Evolutionary conservation across 2,797 vertebrate genomes (phyloP).

Genomic region (Darevskia nairensis): DNA sequence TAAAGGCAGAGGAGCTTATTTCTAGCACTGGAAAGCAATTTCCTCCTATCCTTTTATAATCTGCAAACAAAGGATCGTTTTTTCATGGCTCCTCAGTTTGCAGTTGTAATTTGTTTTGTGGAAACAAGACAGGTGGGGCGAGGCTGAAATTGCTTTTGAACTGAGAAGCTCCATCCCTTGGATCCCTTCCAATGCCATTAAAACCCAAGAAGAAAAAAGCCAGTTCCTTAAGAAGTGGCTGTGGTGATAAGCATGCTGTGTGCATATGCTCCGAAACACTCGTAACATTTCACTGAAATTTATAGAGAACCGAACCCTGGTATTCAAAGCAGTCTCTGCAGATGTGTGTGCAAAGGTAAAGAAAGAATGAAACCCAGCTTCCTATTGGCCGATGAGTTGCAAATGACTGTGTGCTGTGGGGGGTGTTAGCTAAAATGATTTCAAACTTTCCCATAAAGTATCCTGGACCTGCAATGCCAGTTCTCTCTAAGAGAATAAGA

Average conservation of each 20-base stretch:
- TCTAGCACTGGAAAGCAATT: not conserved
- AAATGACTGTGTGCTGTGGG: not conserved
- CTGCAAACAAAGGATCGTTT: not conserved
- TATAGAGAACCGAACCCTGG: not conserved
- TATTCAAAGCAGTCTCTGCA: not conserved
- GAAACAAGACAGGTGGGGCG: not conserved
- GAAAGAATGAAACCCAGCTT: not conserved
- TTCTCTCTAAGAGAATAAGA: not conserved
- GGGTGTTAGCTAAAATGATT: not conserved
- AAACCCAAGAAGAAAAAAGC: no score
- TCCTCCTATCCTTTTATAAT: not conserved
- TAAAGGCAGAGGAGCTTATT: not conserved
- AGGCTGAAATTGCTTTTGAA: not conserved
- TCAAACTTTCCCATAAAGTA: not conserved
- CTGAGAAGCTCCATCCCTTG: not conserved
- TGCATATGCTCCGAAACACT: not conserved
- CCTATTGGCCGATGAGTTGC: not conserved
- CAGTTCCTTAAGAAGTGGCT: not conserved
- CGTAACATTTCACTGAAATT: not conserved
- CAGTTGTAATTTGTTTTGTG: not conserved
- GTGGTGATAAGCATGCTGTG: not conserved
- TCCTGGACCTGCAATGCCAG: not conserved
- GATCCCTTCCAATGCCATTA: no score
- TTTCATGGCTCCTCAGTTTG: not conserved
- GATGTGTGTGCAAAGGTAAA: not conserved